A percentile compares a stretch with the other conserved stretches of the same genome.
Evolutionary conservation across 2,113 vertebrate genomes (phyloP).

Genomic region (Phocoena sinus): DNA sequence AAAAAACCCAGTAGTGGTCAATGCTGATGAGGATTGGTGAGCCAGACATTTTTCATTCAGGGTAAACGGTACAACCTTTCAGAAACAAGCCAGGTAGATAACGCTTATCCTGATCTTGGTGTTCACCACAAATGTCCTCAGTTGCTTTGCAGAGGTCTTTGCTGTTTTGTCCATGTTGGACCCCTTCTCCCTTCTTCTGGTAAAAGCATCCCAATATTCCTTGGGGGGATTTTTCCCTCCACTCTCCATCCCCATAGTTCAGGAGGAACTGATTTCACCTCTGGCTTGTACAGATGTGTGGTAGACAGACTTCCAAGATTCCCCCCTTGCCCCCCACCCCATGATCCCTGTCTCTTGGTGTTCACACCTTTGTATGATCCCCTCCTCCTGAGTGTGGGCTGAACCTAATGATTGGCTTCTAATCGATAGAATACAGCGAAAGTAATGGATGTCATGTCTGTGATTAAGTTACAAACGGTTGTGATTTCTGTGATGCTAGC

Average conservation of each 20-base stretch:
- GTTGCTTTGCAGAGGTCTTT: neutral
- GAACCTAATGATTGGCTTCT: neutral
- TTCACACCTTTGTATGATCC: neutral
- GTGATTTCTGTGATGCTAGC: neutral
- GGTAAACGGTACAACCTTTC: neutral
- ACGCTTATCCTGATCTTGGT: fast-evolving
- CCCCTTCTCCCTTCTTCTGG: neutral
- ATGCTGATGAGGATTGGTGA: neutral
- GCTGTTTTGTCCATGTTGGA: neutral
- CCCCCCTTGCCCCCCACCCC: neutral
- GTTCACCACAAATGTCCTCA: neutral
- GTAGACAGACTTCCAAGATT: neutral
- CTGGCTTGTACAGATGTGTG: neutral
- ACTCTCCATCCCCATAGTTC: neutral
- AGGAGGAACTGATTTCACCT: neutral
- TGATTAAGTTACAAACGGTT: neutral
- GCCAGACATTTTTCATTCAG: neutral
- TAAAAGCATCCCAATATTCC: neutral
- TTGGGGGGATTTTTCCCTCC: neutral
- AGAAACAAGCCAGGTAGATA: neutral
- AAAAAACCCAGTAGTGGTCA: neutral
- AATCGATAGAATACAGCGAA: neutral
- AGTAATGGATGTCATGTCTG: neutral
- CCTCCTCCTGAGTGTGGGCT: neutral
- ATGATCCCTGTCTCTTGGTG: neutral